Evolutionary conservation across 2,888 invertebrate species (phyloP).

Genomic region (Trypoxylon attenuatum): DNA sequence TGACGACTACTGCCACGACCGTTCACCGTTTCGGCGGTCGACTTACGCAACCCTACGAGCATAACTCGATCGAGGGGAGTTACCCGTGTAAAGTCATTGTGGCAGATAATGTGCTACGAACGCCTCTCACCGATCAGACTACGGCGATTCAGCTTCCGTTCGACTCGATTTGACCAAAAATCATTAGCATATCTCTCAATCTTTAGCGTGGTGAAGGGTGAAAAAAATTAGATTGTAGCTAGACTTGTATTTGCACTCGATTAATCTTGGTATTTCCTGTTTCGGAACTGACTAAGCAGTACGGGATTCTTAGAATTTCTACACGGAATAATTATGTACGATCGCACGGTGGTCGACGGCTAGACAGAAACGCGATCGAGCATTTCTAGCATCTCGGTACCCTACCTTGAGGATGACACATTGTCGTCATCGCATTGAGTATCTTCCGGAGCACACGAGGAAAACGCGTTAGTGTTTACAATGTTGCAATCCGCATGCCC

Average conservation of each 20-base stretch:
- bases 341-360: too few species aligned
- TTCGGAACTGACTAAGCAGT: not conserved
- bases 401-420: too few species aligned
- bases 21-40: slow-evolving; percentile 25
- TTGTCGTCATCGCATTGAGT: too few species aligned
- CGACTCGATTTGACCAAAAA: not conserved
- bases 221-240: not conserved
- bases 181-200: not conserved
- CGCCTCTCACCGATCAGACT: not conserved
- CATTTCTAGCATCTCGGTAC: not conserved
- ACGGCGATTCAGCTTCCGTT: not conserved
- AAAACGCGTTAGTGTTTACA: too few species aligned
- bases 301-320: not conserved
- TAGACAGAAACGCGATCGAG: too few species aligned
- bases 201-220: not conserved
- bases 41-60: slow-evolving; percentile 12
- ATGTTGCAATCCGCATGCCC: too few species aligned
- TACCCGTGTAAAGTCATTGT: slow-evolving; percentile 2
- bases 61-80: not conserved
- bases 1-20: slow-evolving; percentile 24
- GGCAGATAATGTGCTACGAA: not conserved
- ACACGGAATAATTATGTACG: not conserved
- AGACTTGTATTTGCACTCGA: not conserved
- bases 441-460: too few species aligned
- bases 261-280: not conserved